Percentiles rank a stretch among this genome's conserved stretches.
These are phyloP conservation scores for Cyphomyrmex costatus DNA, from an alignment of 1,140 invertebrate genomes.

Conservation along the genomic window DNA sequence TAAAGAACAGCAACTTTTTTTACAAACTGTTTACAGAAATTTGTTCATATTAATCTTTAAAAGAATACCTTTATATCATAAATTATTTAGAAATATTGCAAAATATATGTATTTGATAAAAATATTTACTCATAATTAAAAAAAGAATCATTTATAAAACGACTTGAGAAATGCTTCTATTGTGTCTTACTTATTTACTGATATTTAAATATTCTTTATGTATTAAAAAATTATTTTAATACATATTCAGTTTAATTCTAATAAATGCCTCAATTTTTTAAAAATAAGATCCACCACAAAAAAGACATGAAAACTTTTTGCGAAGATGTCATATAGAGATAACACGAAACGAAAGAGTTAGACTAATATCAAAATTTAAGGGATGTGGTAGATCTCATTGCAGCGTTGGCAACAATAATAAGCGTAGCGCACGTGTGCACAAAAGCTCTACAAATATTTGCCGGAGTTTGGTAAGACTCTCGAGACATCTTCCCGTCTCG, in stretches of 20 bases:
- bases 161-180: neutral
- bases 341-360: conserved; percentile 49
- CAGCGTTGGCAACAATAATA: conserved; percentile 54
- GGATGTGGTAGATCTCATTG: conserved; percentile 51
- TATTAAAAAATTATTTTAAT: neutral
- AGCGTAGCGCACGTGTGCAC: conserved; percentile 63
- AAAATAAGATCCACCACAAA: neutral
- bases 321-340: conserved; percentile 19
- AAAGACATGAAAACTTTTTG: neutral
- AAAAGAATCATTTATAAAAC: neutral
- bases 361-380: conserved; percentile 62
- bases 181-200: neutral
- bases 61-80: neutral
- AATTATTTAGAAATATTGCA: conserved; percentile 25
- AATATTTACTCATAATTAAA: neutral
- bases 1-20: neutral
- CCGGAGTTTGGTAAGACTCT: conserved; percentile 60
- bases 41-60: neutral
- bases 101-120: neutral
- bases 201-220: neutral
- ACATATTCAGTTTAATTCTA: neutral
- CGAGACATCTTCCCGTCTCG: conserved; percentile 66
- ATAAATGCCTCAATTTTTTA: conserved; percentile 25
- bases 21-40: neutral
- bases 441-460: conserved; percentile 69